A percentile compares a stretch with the other conserved stretches of the same genome.
Evolutionary conservation across 2,888 invertebrate species (phyloP).

Genomic region (Bedellia somnulentella): DNA sequence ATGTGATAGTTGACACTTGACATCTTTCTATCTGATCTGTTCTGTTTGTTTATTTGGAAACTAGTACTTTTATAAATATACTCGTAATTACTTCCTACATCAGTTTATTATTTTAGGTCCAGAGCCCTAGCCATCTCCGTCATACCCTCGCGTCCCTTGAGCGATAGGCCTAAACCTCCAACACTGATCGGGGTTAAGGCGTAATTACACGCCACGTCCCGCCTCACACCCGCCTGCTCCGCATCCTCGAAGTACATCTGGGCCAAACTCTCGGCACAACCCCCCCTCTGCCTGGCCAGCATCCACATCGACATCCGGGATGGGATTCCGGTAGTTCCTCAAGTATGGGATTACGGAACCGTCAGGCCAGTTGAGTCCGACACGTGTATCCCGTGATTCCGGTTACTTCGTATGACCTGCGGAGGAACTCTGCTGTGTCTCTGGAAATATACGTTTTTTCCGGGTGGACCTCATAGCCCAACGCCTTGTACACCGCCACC

Average conservation of each 20-base stretch:
- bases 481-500: not conserved
- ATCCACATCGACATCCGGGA: not conserved
- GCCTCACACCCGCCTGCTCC: not conserved
- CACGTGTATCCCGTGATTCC: not conserved
- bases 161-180: not conserved
- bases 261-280: not conserved
- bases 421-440: not conserved
- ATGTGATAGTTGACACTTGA: too few relatives aligned
- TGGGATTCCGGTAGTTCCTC: not conserved
- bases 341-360: constrained; percentile 1
- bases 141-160: not conserved
- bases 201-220: not conserved
- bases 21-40: too few relatives aligned
- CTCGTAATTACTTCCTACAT: too few relatives aligned
- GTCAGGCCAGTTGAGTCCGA: not conserved
- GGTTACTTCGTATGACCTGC: not conserved
- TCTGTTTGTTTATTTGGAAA: too few relatives aligned
- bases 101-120: too few relatives aligned
- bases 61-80: too few relatives aligned
- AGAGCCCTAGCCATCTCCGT: not conserved
- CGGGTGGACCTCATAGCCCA: constrained; percentile 2
- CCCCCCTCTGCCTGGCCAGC: not conserved
- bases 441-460: not conserved
- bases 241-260: not conserved
- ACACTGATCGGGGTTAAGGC: not conserved